phyloP scores from a whole-genome alignment of 2,113 vertebrate genomes.

The Cromileptes altivelis region DNA sequence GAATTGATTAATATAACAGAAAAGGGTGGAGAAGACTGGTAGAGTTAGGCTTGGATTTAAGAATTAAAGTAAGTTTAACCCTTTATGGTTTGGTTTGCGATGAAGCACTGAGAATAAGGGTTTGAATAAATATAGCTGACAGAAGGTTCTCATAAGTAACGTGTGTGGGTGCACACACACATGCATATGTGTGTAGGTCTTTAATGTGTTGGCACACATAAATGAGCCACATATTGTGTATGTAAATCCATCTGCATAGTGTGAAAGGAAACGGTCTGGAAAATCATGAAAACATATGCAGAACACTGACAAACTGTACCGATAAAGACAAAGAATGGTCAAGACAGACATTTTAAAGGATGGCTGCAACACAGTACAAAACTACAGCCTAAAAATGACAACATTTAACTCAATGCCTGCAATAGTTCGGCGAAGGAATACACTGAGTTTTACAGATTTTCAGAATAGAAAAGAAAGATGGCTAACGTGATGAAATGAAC shows the following conservation, averaged over 20 bases:
- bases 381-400: neutral
- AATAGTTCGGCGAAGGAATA: neutral
- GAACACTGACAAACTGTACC: conserved; percentile 13
- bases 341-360: conserved; percentile 3
- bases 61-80: neutral
- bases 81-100: neutral
- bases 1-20: conserved; percentile 31
- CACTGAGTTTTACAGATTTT: neutral
- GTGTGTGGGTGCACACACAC: conserved; percentile 38
- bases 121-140: conserved; percentile 40
- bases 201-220: conserved; percentile 57
- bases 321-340: neutral
- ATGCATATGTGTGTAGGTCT: conserved; percentile 58
- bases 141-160: conserved; percentile 47
- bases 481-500: neutral
- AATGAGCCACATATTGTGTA: conserved; percentile 54
- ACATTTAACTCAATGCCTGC: neutral
- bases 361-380: neutral
- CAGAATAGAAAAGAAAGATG: neutral
- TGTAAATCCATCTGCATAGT: conserved; percentile 63
- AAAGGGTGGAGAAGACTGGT: neutral
- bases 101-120: neutral
- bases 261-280: conserved; percentile 47
- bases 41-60: neutral
- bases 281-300: conserved; percentile 49